Conservation (phyloP, 2,888 invertebrate genomes). For the Caenorhabditis afra region DNA sequence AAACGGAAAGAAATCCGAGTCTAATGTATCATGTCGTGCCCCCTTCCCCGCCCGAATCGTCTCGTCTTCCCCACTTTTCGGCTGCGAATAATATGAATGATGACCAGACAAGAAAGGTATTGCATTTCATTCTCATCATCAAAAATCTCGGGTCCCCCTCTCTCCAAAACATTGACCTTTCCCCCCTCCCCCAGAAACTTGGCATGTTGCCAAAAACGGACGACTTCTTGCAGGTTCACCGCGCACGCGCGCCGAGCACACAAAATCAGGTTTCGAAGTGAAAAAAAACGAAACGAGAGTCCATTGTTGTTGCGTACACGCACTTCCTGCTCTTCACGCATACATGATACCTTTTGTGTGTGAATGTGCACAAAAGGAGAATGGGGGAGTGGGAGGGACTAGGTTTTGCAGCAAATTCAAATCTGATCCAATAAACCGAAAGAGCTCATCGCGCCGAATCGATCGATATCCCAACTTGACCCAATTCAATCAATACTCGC, state of each 20-base stretch:
- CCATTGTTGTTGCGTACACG: constrained; percentile 28
- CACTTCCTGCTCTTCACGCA: constrained; percentile 36
- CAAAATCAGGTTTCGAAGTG: constrained; percentile 33
- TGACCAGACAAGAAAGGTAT: neutral
- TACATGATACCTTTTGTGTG: constrained; percentile 28
- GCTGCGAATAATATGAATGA: neutral
- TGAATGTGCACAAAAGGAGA: constrained; percentile 7
- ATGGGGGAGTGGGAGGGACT: too few species aligned
- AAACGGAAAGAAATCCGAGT: constrained; percentile 29
- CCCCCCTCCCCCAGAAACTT: constrained; percentile 29
- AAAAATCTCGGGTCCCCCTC: neutral
- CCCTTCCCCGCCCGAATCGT: too few species aligned
- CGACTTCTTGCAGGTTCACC: too few species aligned
- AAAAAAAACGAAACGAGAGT: constrained; percentile 4
- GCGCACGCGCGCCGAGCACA: constrained; percentile 4
- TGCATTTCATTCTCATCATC: neutral
- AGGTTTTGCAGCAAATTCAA: too few species aligned
- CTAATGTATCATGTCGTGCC: constrained; percentile 40
- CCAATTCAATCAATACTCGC: too few species aligned
- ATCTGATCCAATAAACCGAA: too few species aligned
- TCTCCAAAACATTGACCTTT: constrained; percentile 21
- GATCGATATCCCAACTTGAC: too few species aligned
- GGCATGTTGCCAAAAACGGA: too few species aligned
- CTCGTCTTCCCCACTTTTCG: neutral
- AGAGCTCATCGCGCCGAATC: too few species aligned